These are phyloP conservation scores for Brachionus paranguensis DNA, from an alignment of 1,140 invertebrate species.

Conservation along the genomic window DNA sequence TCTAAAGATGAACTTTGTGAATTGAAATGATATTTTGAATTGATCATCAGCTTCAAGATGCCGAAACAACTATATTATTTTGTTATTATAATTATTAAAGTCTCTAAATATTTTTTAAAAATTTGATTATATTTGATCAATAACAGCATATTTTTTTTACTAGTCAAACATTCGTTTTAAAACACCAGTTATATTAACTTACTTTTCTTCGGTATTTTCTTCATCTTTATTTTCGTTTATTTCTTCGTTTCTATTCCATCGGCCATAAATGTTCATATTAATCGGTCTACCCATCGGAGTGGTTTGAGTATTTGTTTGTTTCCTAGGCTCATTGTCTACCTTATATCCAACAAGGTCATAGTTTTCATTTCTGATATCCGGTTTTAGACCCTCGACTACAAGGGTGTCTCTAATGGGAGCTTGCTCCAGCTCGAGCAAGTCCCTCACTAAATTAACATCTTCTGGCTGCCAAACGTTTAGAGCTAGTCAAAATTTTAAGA, in stretches of 20 bases:
- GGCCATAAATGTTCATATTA: background rate
- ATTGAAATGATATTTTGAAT: too few species aligned
- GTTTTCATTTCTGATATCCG: background rate
- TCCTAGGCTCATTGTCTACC: background rate
- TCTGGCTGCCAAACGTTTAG: conserved; percentile 16
- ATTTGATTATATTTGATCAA: too few species aligned
- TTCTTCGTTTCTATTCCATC: background rate
- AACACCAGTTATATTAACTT: too few species aligned
- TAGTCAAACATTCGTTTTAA: too few species aligned
- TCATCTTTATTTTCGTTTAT: background rate
- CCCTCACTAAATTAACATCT: background rate
- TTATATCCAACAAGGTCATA: background rate
- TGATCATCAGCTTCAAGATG: too few species aligned
- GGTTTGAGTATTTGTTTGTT: conserved; percentile 16
- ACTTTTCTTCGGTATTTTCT: background rate
- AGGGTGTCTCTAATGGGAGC: background rate
- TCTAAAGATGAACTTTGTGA: too few species aligned
- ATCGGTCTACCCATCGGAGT: conserved; percentile 32
- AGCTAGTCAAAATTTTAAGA: background rate
- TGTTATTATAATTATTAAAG: too few species aligned
- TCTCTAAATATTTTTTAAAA: too few species aligned
- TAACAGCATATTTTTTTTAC: too few species aligned
- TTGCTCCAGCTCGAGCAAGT: conserved; percentile 1
- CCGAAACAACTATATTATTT: too few species aligned
- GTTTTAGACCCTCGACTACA: background rate